These are phyloP conservation scores for Tretioscincus oriximinensis DNA, from an alignment of 2,113 vertebrate genomes.

Conservation along the genomic window DNA sequence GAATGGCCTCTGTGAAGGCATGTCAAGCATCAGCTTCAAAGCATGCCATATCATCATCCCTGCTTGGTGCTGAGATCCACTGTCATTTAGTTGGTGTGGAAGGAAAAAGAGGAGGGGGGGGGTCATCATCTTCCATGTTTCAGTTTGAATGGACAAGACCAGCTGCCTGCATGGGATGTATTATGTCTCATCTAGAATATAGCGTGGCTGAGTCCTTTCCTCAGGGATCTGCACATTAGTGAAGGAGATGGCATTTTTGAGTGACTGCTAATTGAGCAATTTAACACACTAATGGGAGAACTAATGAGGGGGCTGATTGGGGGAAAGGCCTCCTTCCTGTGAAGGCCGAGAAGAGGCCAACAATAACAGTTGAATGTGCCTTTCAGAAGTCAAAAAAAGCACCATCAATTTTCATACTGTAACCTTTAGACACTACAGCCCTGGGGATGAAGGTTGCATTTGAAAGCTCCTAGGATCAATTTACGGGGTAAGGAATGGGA, in stretches of 20 bases:
- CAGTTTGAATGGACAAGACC: background rate
- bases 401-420: constrained; percentile 11
- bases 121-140: rapidly evolving
- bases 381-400: constrained; percentile 9
- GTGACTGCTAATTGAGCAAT: constrained; percentile 18
- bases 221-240: constrained; percentile 3
- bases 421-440: constrained; percentile 13
- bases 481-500: background rate
- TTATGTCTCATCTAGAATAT: constrained; percentile 2
- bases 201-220: background rate
- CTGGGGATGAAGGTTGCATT: background rate
- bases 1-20: background rate
- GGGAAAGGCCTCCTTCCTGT: constrained; percentile 11
- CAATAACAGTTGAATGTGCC: background rate
- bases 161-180: constrained; percentile 3
- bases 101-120: background rate
- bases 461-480: background rate
- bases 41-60: background rate
- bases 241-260: constrained; percentile 26
- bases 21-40: background rate
- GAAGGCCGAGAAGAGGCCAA: background rate
- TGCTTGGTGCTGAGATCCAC: background rate
- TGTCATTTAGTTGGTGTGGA: background rate
- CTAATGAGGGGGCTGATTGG: constrained; percentile 1
- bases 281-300: constrained; percentile 9